Evolutionary conservation across 2,797 vertebrate genomes (phyloP).

Genomic region (Pyrocephalus nanus): DNA sequence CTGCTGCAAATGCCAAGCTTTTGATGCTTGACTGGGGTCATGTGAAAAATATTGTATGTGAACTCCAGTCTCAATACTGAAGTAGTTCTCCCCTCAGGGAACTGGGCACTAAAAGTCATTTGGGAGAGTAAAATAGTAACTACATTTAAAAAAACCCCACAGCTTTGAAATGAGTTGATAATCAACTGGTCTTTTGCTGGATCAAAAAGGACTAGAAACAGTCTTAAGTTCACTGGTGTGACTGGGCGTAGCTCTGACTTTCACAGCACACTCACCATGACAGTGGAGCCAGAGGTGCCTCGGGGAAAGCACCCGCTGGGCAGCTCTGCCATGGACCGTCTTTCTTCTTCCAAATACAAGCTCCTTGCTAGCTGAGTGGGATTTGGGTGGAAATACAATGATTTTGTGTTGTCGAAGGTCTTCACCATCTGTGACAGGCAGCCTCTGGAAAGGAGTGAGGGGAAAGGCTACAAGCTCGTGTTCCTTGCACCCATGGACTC

Average conservation of each 20-base stretch:
- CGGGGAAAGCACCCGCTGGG: fast-evolving
- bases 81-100: background rate
- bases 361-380: background rate
- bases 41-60: background rate
- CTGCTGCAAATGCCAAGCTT: background rate
- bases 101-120: background rate
- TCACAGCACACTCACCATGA: background rate
- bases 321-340: background rate
- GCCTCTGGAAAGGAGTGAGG: background rate
- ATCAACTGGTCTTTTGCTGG: background rate
- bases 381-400: background rate
- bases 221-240: background rate
- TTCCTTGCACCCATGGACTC: background rate
- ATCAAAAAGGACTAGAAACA: background rate
- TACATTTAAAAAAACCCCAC: background rate
- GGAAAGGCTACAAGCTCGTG: fast-evolving
- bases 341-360: background rate
- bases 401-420: background rate
- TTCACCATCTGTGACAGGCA: background rate
- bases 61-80: background rate
- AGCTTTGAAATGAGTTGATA: background rate
- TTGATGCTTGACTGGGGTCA: background rate
- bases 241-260: background rate
- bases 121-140: background rate
- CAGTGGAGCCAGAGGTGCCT: background rate